A percentile compares a stretch with the other conserved stretches of the same genome.
Conservation (phyloP, 2,888 invertebrate species). For the Salpingus planirostris region DNA sequence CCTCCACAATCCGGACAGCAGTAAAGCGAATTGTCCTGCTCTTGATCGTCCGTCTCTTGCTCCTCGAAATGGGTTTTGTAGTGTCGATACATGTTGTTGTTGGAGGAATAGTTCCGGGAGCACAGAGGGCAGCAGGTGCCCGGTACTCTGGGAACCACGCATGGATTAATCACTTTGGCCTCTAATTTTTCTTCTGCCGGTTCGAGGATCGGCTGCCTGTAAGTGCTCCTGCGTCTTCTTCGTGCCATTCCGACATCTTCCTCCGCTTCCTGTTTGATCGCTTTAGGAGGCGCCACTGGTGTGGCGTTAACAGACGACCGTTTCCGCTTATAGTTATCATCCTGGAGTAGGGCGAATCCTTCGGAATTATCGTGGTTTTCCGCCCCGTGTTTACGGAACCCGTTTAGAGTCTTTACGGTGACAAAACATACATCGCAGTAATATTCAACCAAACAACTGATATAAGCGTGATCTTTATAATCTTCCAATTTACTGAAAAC, state of each 20-base stretch:
- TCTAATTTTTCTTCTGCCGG: constrained; percentile 27
- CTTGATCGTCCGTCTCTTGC: constrained; percentile 36
- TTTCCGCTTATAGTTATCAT: constrained; percentile 26
- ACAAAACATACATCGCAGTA: constrained; percentile 39
- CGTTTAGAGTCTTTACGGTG: constrained; percentile 29
- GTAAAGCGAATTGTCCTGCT: constrained; percentile 48
- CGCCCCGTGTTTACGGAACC: constrained; percentile 33
- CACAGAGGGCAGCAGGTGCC: constrained; percentile 44
- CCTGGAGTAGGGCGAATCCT: constrained; percentile 30
- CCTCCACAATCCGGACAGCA: constrained; percentile 54
- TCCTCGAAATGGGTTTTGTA: constrained; percentile 42
- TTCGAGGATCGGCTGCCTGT: constrained; percentile 14
- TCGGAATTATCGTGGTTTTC: constrained; percentile 32
- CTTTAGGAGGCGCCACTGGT: constrained; percentile 7
- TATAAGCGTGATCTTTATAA: constrained; percentile 33
- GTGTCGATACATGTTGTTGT: constrained; percentile 51
- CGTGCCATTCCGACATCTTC: constrained; percentile 17
- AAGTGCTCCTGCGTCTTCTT: constrained; percentile 18
- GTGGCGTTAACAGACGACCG: constrained; percentile 5
- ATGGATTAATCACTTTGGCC: constrained; percentile 11
- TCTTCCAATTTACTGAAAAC: constrained; percentile 31
- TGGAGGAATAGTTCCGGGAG: constrained; percentile 47
- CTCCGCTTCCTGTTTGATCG: constrained; percentile 10
- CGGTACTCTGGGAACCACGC: constrained; percentile 6
- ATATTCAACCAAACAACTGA: constrained; percentile 33